Base-by-base conservation (phyloP, 1,140 invertebrate genomes). In the Pseudomyrmex flavicornis region DNA sequence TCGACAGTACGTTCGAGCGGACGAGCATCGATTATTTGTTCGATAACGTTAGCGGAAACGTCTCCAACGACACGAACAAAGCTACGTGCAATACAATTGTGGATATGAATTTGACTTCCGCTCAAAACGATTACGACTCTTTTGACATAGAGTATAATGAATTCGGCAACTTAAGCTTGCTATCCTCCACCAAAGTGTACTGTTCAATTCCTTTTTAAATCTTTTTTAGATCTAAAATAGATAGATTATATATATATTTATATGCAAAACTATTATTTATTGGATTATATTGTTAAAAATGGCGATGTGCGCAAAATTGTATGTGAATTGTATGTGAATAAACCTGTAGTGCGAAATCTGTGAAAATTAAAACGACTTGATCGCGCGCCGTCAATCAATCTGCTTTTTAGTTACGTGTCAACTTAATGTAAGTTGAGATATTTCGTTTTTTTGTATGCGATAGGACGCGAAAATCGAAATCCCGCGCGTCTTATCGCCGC, bases 81-180 rank as follows among this genome's bases (percentile, higher is more conserved):
- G 44, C n/a, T n/a, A 50, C n/a, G 12, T 83, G 17, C 59, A 46
- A 66, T 54, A 63, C 20, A 68, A 44, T 58, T 26, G 12, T 58
- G 59, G n/a, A 12, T 35, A 3, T 61, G 13, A 20, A 46, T 10
- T 22, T 68, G 50, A 50, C 5, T 68, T 68, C 17, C 50, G 22
- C 12, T 52, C 35, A n/a, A 58, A 20, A 46, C 46, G 22, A 62
- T 12, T 7, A 10, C 5, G 12, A 80, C 22, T 82, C 4, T 58
- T 58, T 26, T 4, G 2, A 13, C 63, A 20, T 10, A 10, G 50
- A 17, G 1, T 62, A 10, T 44, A 15, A 69, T 35, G 13, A 66
- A 5, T 73, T 73, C 20, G 8, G 54, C 54, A 46, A 74, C 46
- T 54, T 3, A 20, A n/a, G 69, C 61, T 59, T 54, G 56, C 62